Evolutionary conservation across 2,113 vertebrate genomes (phyloP).

Genomic region (Paratilapia polleni): DNA sequence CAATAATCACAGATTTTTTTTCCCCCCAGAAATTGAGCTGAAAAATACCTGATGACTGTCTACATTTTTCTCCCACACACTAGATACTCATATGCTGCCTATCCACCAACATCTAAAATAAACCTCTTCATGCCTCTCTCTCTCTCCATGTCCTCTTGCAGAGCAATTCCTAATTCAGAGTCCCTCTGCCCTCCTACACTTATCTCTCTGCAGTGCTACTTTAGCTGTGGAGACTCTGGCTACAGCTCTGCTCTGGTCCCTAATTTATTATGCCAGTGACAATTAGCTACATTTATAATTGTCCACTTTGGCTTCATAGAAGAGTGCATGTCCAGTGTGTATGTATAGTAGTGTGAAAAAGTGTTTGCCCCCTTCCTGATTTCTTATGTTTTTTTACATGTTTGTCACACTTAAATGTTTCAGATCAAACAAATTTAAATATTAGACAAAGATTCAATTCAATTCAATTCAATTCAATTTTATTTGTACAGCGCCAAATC

Average conservation of each 20-base stretch:
- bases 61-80: slow-evolving; percentile 36
- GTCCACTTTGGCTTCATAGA: neutral
- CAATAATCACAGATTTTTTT: neutral
- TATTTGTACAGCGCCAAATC: no score
- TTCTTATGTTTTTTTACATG: no score
- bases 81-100: neutral
- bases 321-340: neutral
- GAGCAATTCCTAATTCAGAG: neutral
- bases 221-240: neutral
- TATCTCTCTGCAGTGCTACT: neutral
- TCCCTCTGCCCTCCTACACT: slow-evolving; percentile 23
- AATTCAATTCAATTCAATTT: no score
- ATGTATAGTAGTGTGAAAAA: no score
- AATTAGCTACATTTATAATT: neutral
- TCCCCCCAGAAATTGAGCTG: neutral
- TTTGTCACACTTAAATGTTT: no score
- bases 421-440: no score
- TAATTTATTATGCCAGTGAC: neutral
- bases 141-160: slow-evolving; percentile 3
- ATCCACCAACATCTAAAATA: slow-evolving; percentile 27
- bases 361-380: no score
- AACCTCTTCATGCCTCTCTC: neutral
- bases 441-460: no score
- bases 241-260: neutral
- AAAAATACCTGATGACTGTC: slow-evolving; percentile 16